Conservation (phyloP, 2,888 invertebrate genomes). For the Drosophila anomelani region DNA sequence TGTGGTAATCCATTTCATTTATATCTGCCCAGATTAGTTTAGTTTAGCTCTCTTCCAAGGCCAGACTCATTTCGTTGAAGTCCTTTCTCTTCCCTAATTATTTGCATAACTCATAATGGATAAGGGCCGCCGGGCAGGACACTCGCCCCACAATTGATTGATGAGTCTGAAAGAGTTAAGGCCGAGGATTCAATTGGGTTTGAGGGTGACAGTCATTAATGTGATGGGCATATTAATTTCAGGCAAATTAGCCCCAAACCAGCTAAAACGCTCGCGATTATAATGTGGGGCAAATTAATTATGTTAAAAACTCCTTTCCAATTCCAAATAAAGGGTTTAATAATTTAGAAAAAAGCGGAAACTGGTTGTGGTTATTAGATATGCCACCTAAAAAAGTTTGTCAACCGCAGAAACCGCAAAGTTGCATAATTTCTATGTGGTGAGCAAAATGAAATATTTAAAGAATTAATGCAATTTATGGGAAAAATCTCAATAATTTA, state of each 20-base stretch:
- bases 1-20: slow-evolving; percentile 49
- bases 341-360: slow-evolving; percentile 24
- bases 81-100: slow-evolving; percentile 60
- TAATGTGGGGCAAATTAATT: slow-evolving; percentile 33
- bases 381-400: slow-evolving; percentile 32
- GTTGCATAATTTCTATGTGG: slow-evolving; percentile 50
- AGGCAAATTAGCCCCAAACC: slow-evolving; percentile 37
- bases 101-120: slow-evolving; percentile 70
- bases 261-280: background rate
- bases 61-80: slow-evolving; percentile 56
- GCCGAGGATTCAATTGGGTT: slow-evolving; percentile 37
- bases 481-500: background rate
- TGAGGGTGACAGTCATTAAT: slow-evolving; percentile 40
- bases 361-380: slow-evolving; percentile 26
- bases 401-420: slow-evolving; percentile 50
- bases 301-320: slow-evolving; percentile 25
- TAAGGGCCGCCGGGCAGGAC: slow-evolving; percentile 33
- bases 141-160: slow-evolving; percentile 37
- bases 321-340: slow-evolving; percentile 10
- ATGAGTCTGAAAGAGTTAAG: slow-evolving; percentile 43
- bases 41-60: slow-evolving; percentile 15
- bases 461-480: slow-evolving; percentile 21
- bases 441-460: slow-evolving; percentile 4
- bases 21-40: slow-evolving; percentile 31
- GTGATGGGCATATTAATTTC: slow-evolving; percentile 50